Percentiles rank a stretch among this genome's conserved stretches.
Evolutionary conservation across 2,113 vertebrate species (phyloP).

Genomic region (human): GRCh38 chr2:147956501-147957000

Average conservation of each 20-base stretch:
- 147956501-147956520: neutral
- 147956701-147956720: conserved; percentile 12
- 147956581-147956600: neutral
- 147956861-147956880: neutral
- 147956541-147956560: neutral
- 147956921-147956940: neutral
- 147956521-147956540: neutral
- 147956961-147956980: neutral
- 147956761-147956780: neutral
- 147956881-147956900: conserved; percentile 4
- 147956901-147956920: neutral
- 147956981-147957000: neutral
- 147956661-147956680: neutral
- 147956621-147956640: neutral
- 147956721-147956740: conserved; percentile 41
- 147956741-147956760: conserved; percentile 27
- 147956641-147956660: neutral
- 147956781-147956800: neutral
- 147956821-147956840: neutral
- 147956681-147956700: conserved; percentile 1
- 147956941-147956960: neutral
- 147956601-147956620: neutral
- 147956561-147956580: neutral
- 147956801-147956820: neutral
- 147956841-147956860: neutral